phyloP scores from a whole-genome alignment of 1,140 invertebrate genomes.

The Akabosia matsudoensis region DNA sequence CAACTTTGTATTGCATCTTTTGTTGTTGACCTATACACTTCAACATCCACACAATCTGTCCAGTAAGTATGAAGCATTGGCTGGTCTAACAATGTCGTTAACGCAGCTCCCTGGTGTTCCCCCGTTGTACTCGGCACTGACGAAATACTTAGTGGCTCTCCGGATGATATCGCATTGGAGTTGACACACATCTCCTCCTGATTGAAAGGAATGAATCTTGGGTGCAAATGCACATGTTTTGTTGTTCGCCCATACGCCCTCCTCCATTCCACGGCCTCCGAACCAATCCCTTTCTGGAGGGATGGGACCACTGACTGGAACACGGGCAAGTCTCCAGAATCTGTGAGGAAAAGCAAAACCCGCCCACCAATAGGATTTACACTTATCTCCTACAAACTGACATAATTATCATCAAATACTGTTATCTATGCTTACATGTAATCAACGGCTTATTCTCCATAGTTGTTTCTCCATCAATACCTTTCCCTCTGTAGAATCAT shows the following conservation, averaged over 20 bases:
- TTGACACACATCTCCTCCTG: slow-evolving; percentile 52
- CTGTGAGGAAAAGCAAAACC: slow-evolving; percentile 55
- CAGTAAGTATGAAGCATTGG: slow-evolving; percentile 93
- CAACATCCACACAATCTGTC: slow-evolving; percentile 88
- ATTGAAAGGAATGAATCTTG: slow-evolving; percentile 75
- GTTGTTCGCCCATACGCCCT: slow-evolving; percentile 74
- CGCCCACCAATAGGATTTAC: slow-evolving; percentile 46
- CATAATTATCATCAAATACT: slow-evolving; percentile 5
- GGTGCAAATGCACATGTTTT: slow-evolving; percentile 78
- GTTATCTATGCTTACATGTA: slow-evolving; percentile 55
- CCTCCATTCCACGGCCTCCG: slow-evolving; percentile 84
- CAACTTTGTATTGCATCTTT: slow-evolving; percentile 85
- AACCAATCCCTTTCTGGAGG: slow-evolving; percentile 72
- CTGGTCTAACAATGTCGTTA: slow-evolving; percentile 60
- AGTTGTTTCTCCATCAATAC: slow-evolving; percentile 6
- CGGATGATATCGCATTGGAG: background rate
- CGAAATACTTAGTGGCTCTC: slow-evolving; percentile 30
- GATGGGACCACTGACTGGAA: slow-evolving; percentile 76
- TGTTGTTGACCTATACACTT: slow-evolving; percentile 78
- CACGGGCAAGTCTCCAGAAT: slow-evolving; percentile 81
- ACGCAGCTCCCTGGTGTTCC: background rate
- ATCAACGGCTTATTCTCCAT: slow-evolving; percentile 59
- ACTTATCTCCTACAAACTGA: slow-evolving; percentile 50
- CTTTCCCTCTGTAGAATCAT: background rate
- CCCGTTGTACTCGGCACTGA: background rate